These are phyloP conservation scores for Drosophila antonietae DNA, from an alignment of 2,888 invertebrate species.

Conservation along the genomic window DNA sequence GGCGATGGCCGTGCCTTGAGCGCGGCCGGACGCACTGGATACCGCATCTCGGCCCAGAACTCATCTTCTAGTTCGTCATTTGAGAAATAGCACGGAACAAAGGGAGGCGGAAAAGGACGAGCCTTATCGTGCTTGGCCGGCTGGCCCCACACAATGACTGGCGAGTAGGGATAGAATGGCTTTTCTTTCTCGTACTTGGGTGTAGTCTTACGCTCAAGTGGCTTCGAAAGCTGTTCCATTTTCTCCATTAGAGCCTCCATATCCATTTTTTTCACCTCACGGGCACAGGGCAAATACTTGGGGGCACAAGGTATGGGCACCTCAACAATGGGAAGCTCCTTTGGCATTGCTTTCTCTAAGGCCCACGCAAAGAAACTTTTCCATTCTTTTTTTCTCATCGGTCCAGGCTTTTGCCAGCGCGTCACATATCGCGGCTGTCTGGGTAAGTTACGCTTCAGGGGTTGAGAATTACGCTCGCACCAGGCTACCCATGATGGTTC, in stretches of 20 bases:
- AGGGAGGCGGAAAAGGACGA: slow-evolving; percentile 70
- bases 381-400: slow-evolving; percentile 62
- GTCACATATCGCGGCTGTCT: slow-evolving; percentile 21
- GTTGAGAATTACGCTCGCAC: slow-evolving; percentile 51
- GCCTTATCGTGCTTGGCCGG: slow-evolving; percentile 65
- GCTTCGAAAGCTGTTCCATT: slow-evolving; percentile 52
- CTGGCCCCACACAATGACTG: slow-evolving; percentile 62
- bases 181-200: slow-evolving; percentile 52
- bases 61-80: slow-evolving; percentile 73
- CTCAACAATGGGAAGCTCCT: slow-evolving; percentile 9
- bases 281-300: slow-evolving; percentile 46
- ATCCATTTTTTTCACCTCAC: slow-evolving; percentile 16
- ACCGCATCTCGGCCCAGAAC: slow-evolving; percentile 77
- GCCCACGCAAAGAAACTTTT: slow-evolving; percentile 53
- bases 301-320: slow-evolving; percentile 39
- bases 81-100: slow-evolving; percentile 68
- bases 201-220: slow-evolving; percentile 49
- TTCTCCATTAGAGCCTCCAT: slow-evolving; percentile 33
- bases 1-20: slow-evolving; percentile 66
- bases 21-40: slow-evolving; percentile 69
- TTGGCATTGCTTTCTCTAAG: slow-evolving; percentile 39
- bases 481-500: slow-evolving; percentile 51
- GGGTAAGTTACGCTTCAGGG: slow-evolving; percentile 20
- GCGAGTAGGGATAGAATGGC: slow-evolving; percentile 55
- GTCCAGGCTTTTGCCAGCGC: slow-evolving; percentile 62